Conservation (phyloP, 2,113 vertebrate species). For the Anser cygnoides region DNA sequence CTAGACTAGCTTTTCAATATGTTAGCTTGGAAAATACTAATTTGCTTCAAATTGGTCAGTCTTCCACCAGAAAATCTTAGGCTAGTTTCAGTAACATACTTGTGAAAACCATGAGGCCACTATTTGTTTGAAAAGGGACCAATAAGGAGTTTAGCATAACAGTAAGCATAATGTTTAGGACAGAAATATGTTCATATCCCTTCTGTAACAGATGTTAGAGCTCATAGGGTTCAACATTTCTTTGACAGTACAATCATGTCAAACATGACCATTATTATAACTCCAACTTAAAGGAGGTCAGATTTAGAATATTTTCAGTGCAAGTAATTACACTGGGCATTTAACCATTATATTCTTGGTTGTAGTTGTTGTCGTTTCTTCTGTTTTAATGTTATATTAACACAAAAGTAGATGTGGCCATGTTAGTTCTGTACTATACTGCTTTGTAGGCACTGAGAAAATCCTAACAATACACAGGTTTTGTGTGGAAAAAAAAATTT, state of each 20-base stretch:
- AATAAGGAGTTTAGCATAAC: neutral
- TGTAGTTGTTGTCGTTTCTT: fast-evolving
- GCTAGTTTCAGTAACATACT: neutral
- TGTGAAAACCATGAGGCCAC: neutral
- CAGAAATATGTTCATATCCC: neutral
- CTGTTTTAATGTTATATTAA: neutral
- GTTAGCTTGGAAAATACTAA: neutral
- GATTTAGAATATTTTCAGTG: neutral
- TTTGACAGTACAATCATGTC: neutral
- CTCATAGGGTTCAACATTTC: neutral
- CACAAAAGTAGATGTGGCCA: neutral
- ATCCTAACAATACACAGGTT: neutral
- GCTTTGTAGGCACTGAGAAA: neutral
- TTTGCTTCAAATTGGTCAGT: neutral
- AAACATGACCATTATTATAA: neutral
- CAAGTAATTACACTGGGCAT: neutral
- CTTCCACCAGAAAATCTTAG: neutral
- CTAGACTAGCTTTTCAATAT: neutral
- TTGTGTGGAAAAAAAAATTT: neutral
- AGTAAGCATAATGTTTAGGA: neutral
- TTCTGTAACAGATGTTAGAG: neutral
- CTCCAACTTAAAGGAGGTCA: neutral
- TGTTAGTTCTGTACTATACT: neutral
- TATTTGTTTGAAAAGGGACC: conserved; percentile 18
- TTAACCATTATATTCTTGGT: neutral